Conservation (phyloP, 2,888 invertebrate genomes). For the Drosophila recens region DNA sequence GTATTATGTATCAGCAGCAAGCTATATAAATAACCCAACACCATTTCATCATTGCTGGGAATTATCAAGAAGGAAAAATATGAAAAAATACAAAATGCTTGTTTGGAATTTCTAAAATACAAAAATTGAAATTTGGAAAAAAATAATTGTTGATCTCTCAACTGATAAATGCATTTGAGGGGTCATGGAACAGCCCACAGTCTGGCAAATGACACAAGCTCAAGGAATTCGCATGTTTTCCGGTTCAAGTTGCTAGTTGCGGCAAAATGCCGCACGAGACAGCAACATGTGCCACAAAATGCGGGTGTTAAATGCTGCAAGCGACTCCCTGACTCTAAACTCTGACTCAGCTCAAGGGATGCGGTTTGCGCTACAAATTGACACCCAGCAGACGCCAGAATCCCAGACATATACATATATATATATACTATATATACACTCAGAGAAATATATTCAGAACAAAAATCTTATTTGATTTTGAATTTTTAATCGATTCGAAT, state of each 20-base stretch:
- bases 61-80: neutral
- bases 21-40: neutral
- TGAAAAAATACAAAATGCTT: neutral
- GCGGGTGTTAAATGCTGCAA: conserved; percentile 64
- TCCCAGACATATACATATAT: neutral
- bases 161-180: neutral
- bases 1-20: neutral
- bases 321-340: conserved; percentile 39
- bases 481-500: no score
- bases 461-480: no score
- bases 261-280: conserved; percentile 16
- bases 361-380: conserved; percentile 67
- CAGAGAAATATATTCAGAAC: neutral
- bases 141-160: neutral
- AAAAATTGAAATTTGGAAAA: neutral
- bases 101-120: neutral
- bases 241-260: conserved; percentile 26
- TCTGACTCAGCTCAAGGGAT: conserved; percentile 17
- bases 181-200: conserved; percentile 10
- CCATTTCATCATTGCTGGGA: neutral
- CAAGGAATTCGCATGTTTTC: conserved; percentile 48
- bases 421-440: neutral
- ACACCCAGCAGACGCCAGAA: conserved; percentile 77
- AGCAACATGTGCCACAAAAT: conserved; percentile 64
- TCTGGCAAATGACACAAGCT: conserved; percentile 46